Percentiles rank a stretch among this genome's conserved stretches.
Evolutionary conservation across 2,888 invertebrate genomes (phyloP).

Genomic region (Tinea trinotella): DNA sequence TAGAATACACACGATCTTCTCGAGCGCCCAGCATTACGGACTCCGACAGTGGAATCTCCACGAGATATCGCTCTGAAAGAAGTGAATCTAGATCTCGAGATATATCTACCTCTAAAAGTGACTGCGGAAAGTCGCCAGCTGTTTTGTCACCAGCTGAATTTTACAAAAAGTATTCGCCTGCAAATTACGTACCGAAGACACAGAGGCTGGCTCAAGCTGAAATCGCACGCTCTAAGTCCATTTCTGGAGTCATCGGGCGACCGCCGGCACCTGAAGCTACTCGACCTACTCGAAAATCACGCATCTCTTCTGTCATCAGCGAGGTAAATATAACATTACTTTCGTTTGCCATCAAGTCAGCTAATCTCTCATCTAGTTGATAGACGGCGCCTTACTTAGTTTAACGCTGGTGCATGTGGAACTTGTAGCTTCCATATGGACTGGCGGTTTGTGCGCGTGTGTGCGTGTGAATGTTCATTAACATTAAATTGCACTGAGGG

Average conservation of each 20-base stretch:
- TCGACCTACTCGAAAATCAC: constrained; percentile 40
- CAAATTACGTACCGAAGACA: constrained; percentile 78
- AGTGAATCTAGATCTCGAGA: constrained; percentile 70
- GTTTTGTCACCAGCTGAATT: constrained; percentile 77
- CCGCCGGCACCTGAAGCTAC: constrained; percentile 52
- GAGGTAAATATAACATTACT: constrained; percentile 40
- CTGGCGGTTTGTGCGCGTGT: constrained; percentile 28
- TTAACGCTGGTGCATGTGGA: constrained; percentile 2
- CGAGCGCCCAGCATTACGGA: constrained; percentile 61
- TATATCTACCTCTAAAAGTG: constrained; percentile 67
- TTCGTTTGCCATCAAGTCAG: constrained; percentile 4
- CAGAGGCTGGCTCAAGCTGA: constrained; percentile 48
- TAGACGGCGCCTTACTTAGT: constrained; percentile 8
- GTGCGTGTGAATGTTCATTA: constrained; percentile 62
- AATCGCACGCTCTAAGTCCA: constrained; percentile 58
- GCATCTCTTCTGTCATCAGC: constrained; percentile 50
- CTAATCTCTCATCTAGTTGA: constrained; percentile 6
- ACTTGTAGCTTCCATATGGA: background rate
- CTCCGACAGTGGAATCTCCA: constrained; percentile 58
- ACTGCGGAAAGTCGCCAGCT: constrained; percentile 64
- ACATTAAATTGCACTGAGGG: constrained; percentile 28
- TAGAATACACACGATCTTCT: constrained; percentile 48
- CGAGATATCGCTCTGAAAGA: constrained; percentile 48
- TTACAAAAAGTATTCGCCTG: constrained; percentile 82
- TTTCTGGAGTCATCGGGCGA: constrained; percentile 71